Evolutionary conservation across 37 sponge, comb jelly and placozoan genomes (phyloP), one percentile per base, ranked within the genome.

Genomic region (Cladorhizidae sp.): DNA sequence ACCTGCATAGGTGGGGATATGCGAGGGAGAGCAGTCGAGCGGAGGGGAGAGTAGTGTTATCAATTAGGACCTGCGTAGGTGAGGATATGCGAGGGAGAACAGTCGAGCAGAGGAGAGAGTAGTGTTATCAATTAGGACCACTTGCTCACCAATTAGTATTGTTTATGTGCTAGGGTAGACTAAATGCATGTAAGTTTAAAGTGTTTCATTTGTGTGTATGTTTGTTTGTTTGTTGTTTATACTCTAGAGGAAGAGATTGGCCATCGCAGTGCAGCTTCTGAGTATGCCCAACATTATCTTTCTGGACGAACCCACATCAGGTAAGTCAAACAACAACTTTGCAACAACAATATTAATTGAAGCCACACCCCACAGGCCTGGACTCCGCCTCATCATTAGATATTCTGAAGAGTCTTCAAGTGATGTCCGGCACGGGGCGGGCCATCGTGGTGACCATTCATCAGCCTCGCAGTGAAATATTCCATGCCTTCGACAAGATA

Each of bases 401-500:
- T 18, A 78, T 85, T 23, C 83, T 96, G 58, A 80, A 85, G 75
- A 83, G 80, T 31, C 85, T 96, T 49, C 71, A 82, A 76, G 55
- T 51, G 58, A 68, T 96, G 73, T 88, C 86, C 0, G 85, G 81
- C 17, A 87, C 83, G 55, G 92, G 89, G 11, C 64, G 92, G 11
- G 82, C 85, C 32, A 85, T 96, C 22, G 79, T 96, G 0, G 83
- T 96, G n/a, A 96, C 97, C 39, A 96, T 96, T 52, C 97, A 96
- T 49, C 97, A 96, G 65, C 97, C 97, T 17, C 74, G 97, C 20
- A 79, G 88, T 33, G 94, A 96, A 71, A 93, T 96, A 21, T 96
- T 96, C 75, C 97, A 96, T 74, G 78, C 93, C 74, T 96, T 96
- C 67, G 88, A 91, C 80, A 93, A 91, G 72, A 93, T 96, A 39